Evolutionary conservation across 2,797 vertebrate species (phyloP), one percentile per base, ranked within the genome.

Genomic region (Sebastes aleutianus): DNA sequence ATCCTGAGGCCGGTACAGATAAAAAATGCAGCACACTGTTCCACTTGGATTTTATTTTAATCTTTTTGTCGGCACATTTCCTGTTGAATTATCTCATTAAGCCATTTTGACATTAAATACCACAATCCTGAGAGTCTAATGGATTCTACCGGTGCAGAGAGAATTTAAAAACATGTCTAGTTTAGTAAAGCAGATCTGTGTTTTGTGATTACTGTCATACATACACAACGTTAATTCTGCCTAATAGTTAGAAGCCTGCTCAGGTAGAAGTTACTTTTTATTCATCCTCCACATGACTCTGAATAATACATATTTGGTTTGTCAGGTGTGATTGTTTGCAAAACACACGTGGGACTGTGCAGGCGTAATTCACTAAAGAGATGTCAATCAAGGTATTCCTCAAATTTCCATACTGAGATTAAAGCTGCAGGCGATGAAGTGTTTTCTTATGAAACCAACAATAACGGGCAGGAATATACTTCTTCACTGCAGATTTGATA

Each of bases 291-390:
- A 13, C 66, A 24, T 66, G 20, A 73, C 50, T 53, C n/a, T 75
- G 53, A 83, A 82, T 62, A 62, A 78, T 39, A 54, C 54, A 59
- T 50, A 75, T 80, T 76, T 53, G 27, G 39, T 74, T 86, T 86
- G 62, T 74, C 82, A 77, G 58, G 54, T 80, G 39, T 36, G 56
- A 66, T 74, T 80, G 75, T 85, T 78, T 76, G 63, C 63, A 85
- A 76, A 82, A 77, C 59, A 14, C 1, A 2, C 3, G 70, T 78
- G 58, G 83, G 81, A 82, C 59, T 72, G 9, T 36, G 71, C 29
- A 54, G 43, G 39, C 31, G 10, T 79, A 63, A 77, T 65, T 76
- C 66, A 84, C 43, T 62, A 43, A 80, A 78, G 61, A 29, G 34
- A 47, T 31, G 76, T 70, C 72, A 34, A 16, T 90, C 74, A 74